Evolutionary conservation across 1,140 invertebrate genomes (phyloP).

Genomic region (Drosophila pruinosa): DNA sequence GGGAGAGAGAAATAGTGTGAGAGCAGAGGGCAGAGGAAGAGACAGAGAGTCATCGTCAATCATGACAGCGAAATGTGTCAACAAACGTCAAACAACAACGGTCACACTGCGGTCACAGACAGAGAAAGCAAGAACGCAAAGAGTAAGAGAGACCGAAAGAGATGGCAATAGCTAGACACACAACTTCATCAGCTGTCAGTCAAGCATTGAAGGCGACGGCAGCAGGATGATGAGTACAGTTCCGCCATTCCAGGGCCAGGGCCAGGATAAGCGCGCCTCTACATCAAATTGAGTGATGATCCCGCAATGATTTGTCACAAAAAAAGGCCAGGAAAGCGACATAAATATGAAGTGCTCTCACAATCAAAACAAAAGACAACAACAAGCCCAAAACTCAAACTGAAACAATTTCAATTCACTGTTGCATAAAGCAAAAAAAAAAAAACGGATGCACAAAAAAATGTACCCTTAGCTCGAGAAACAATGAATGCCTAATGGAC

Average conservation of each 20-base stretch:
- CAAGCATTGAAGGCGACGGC: conserved; percentile 6
- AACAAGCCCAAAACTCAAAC: neutral
- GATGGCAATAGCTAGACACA: neutral
- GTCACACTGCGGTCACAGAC: conserved; percentile 52
- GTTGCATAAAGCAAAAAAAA: neutral
- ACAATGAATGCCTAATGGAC: neutral
- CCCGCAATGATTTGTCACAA: conserved; percentile 68
- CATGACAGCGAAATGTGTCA: conserved; percentile 78
- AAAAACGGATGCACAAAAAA: neutral
- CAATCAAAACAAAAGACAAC: neutral
- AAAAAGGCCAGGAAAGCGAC: conserved; percentile 8
- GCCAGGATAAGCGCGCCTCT: conserved; percentile 55
- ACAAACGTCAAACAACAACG: conserved; percentile 63
- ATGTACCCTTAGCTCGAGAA: neutral
- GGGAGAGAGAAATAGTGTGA: conserved; percentile 19
- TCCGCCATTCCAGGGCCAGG: too few relatives aligned
- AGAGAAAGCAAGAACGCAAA: neutral
- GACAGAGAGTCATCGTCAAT: conserved; percentile 62
- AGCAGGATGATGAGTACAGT: neutral
- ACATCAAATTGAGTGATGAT: conserved; percentile 73
- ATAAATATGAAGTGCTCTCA: conserved; percentile 8
- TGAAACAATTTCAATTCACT: neutral
- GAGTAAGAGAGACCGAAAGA: neutral
- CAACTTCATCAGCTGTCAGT: conserved; percentile 68
- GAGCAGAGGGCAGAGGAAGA: neutral